A percentile compares a stretch with the other conserved stretches of the same genome.
Evolutionary conservation across 2,797 vertebrate genomes (phyloP).

Genomic region (Liparis tanakae): DNA sequence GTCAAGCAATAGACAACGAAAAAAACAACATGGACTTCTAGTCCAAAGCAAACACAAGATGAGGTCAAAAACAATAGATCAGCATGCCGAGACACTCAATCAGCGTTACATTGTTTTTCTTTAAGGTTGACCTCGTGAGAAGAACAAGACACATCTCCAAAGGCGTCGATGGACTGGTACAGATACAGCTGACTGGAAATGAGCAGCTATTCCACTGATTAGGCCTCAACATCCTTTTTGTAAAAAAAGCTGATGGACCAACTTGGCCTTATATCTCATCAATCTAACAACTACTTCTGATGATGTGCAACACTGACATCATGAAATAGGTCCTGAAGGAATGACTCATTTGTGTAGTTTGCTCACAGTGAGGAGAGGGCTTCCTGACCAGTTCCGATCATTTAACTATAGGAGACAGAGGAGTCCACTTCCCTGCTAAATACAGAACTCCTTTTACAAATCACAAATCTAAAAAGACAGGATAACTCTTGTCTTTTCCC

Average conservation of each 20-base stretch:
- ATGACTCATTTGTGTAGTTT: not conserved
- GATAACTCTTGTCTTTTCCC: not conserved
- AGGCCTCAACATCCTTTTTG: not conserved
- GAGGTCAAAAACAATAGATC: constrained; percentile 49
- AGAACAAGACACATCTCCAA: constrained; percentile 39
- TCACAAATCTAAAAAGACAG: not conserved
- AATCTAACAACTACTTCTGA: not conserved
- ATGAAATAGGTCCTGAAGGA: constrained; percentile 2
- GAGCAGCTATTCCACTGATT: not conserved
- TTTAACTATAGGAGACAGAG: not conserved
- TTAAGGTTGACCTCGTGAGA: constrained; percentile 31
- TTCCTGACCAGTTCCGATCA: constrained; percentile 11
- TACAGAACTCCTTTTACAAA: too few relatives aligned
- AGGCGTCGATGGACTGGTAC: constrained; percentile 45
- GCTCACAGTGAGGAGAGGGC: constrained; percentile 4
- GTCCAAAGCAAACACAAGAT: constrained; percentile 48
- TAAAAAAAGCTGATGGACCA: not conserved
- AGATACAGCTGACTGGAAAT: constrained; percentile 17
- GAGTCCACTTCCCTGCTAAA: too few relatives aligned
- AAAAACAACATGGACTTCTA: constrained; percentile 42
- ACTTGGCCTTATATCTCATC: not conserved
- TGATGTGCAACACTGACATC: not conserved
- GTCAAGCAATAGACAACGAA: constrained; percentile 51
- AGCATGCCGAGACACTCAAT: constrained; percentile 86
- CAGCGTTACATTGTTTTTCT: constrained; percentile 65